phyloP scores from a whole-genome alignment of 1,140 invertebrate species.

The Drepana arcuata region DNA sequence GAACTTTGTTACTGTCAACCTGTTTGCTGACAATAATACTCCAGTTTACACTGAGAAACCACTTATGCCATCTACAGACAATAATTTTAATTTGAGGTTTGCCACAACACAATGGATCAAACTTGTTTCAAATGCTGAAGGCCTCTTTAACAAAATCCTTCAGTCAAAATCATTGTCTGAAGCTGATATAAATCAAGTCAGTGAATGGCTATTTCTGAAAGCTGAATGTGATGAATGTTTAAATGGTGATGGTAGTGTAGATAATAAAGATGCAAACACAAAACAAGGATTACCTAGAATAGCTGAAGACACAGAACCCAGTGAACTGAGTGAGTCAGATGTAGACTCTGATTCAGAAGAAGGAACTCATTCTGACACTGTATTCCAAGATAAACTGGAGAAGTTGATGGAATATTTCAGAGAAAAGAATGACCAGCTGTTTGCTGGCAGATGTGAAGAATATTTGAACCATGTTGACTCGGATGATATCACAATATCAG shows the following conservation, averaged over 20 bases:
- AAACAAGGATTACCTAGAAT: constrained; percentile 68
- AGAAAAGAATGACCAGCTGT: constrained; percentile 78
- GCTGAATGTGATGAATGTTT: constrained; percentile 89
- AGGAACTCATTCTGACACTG: constrained; percentile 76
- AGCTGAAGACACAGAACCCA: constrained; percentile 69
- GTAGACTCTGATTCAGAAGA: constrained; percentile 76
- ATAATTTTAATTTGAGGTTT: constrained; percentile 81
- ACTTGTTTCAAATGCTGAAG: constrained; percentile 86
- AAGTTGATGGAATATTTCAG: constrained; percentile 80
- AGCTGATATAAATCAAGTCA: constrained; percentile 83
- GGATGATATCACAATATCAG: constrained; percentile 65
- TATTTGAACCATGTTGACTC: constrained; percentile 70
- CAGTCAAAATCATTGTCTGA: constrained; percentile 76
- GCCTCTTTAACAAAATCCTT: constrained; percentile 81
- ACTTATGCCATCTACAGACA: constrained; percentile 53
- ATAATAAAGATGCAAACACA: constrained; percentile 67
- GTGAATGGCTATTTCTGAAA: constrained; percentile 87
- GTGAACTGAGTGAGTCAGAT: constrained; percentile 74
- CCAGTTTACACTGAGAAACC: constrained; percentile 67
- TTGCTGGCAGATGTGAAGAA: constrained; percentile 73
- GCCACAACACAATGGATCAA: constrained; percentile 87
- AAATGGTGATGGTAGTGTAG: constrained; percentile 73
- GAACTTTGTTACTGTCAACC: constrained; percentile 79
- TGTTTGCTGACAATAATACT: constrained; percentile 77
- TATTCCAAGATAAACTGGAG: constrained; percentile 77